Evolutionary conservation across 2,888 invertebrate species (phyloP).

Genomic region (Eupithecia tripunctaria): DNA sequence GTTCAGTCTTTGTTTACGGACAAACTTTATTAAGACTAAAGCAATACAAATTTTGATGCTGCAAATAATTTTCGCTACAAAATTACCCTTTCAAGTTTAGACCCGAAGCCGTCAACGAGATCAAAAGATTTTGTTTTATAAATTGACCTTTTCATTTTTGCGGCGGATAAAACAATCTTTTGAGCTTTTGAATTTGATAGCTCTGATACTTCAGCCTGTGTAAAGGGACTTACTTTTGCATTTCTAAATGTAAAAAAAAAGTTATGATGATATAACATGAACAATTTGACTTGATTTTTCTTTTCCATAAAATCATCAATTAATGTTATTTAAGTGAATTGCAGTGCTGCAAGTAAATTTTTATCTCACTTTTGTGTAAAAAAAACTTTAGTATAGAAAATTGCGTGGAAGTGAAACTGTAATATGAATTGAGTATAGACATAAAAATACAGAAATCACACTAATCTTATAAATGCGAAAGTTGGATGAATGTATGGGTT

Average conservation of each 20-base stretch:
- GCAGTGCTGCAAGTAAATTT: background rate
- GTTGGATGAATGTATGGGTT: too few relatives aligned
- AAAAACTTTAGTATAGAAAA: too few relatives aligned
- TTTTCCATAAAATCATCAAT: background rate
- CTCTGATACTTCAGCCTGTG: background rate
- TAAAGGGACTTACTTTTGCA: background rate
- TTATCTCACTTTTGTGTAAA: background rate
- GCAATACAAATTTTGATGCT: slow-evolving; percentile 31
- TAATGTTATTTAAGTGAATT: background rate
- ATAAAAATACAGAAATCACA: too few relatives aligned
- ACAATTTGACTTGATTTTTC: background rate
- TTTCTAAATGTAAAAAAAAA: background rate
- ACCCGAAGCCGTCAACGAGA: slow-evolving; percentile 31
- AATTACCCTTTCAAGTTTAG: slow-evolving; percentile 37
- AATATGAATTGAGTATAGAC: too few relatives aligned
- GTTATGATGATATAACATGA: too few relatives aligned
- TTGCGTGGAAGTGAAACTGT: too few relatives aligned
- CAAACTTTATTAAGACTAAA: slow-evolving; percentile 42
- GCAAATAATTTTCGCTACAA: slow-evolving; percentile 34
- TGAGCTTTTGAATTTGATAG: slow-evolving; percentile 13
- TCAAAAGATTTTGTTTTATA: slow-evolving; percentile 35
- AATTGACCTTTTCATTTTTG: slow-evolving; percentile 32
- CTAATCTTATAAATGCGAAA: too few relatives aligned
- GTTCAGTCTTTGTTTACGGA: slow-evolving; percentile 42
- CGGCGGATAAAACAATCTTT: slow-evolving; percentile 11